Conservation (phyloP, 2,113 vertebrate genomes). For the Piprites chloris region DNA sequence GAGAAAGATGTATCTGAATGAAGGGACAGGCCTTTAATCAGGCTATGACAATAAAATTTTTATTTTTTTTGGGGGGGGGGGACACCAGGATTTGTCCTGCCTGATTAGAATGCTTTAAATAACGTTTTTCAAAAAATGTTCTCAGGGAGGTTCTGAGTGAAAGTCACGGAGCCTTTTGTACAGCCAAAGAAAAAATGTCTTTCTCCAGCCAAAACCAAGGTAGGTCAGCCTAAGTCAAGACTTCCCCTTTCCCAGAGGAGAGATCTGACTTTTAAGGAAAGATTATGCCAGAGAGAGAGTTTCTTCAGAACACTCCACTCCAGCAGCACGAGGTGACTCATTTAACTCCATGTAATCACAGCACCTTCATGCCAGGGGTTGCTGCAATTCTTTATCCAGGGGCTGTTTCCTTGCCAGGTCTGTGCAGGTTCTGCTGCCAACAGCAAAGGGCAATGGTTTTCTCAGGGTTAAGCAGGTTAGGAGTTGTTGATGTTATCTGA, state of each 20-base stretch:
- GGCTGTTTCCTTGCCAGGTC: not conserved
- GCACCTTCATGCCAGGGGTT: not conserved
- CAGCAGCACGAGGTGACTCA: not conserved
- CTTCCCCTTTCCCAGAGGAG: constrained; percentile 59
- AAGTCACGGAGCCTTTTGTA: not conserved
- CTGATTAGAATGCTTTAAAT: not conserved
- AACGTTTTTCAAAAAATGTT: not conserved
- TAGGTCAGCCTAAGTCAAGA: constrained; percentile 12
- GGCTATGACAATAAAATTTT: not conserved
- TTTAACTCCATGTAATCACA: not conserved
- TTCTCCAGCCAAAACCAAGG: constrained; percentile 23
- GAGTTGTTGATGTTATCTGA: not conserved
- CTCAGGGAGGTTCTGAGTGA: not conserved
- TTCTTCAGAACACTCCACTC: not conserved
- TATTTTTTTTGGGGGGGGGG: not conserved
- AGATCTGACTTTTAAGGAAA: constrained; percentile 37
- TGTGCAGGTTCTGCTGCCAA: not conserved
- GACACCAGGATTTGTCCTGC: not conserved
- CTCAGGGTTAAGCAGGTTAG: not conserved
- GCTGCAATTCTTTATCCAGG: not conserved
- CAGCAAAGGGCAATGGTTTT: not conserved
- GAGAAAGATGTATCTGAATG: not conserved
- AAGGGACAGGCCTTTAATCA: not conserved
- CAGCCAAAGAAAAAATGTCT: constrained; percentile 2
- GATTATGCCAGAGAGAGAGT: not conserved